A percentile compares a stretch with the other conserved stretches of the same genome.
These are phyloP conservation scores for Spheniscus mendiculus DNA, from an alignment of 2,113 vertebrate genomes.

Conservation along the genomic window DNA sequence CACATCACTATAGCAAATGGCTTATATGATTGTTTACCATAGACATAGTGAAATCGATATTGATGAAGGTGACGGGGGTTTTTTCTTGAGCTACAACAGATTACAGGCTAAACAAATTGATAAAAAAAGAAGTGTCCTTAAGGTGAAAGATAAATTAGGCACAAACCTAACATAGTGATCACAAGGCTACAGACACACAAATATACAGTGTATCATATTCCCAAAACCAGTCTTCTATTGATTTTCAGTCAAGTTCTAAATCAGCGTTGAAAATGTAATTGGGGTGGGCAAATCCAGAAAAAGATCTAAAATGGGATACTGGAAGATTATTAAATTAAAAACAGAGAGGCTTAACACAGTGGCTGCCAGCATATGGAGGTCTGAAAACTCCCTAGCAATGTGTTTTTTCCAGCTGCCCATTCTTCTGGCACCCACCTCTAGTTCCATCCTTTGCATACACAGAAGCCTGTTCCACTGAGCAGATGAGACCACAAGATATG, in stretches of 20 bases:
- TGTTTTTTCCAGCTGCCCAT: neutral
- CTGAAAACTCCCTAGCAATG: neutral
- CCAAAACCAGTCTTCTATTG: neutral
- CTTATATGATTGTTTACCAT: neutral
- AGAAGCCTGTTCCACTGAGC: neutral
- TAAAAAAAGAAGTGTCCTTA: neutral
- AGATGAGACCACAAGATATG: neutral
- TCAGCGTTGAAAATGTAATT: neutral
- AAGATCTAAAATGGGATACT: neutral
- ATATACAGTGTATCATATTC: neutral
- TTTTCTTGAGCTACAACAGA: neutral
- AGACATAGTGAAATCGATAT: neutral
- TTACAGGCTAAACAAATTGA: neutral
- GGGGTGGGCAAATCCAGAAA: neutral
- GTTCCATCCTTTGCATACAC: neutral
- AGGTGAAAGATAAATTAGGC: neutral
- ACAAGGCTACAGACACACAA: neutral
- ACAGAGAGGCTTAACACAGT: neutral
- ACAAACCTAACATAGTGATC: neutral
- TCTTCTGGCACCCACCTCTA: neutral
- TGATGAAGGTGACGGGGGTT: neutral
- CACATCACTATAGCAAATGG: neutral
- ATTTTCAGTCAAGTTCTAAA: neutral
- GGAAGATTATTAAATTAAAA: neutral
- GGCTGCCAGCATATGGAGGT: neutral